Evolutionary conservation across 2,888 invertebrate genomes (phyloP), one percentile per base, ranked within the genome.

Genomic region (Himalopsyche japonica): DNA sequence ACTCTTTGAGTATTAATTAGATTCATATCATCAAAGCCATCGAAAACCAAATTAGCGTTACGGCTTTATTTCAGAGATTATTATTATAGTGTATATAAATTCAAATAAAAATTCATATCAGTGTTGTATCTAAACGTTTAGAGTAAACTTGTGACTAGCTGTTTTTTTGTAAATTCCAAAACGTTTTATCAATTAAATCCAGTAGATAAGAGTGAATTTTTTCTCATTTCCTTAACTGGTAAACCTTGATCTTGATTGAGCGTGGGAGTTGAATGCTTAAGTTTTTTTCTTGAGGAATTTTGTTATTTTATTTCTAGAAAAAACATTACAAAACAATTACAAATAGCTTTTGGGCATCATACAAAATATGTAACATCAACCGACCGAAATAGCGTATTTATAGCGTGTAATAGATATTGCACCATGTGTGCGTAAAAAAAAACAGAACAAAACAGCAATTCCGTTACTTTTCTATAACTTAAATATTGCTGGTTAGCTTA

Each of bases 181-280:
- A 43, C 82, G 57, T 82, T 82, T 82, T 82, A 77, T 82, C 79
- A 82, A 82, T 82, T 82, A 82, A 79, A 48, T 37, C 30, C 57
- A 15, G 34, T 37, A 82, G 82, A 82, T 82, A 82, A 82, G 78
- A 48, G 24, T 32, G 76, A 27, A 48, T 82, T 82, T 82, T 82
- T 34, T 70, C 70, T 27, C 70, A 30, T 70, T 70, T 70, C 70
- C 70, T 30, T 70, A 70, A 70, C 70, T 70, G 30, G 15, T 15
- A 20, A 70, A 15, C 20, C 30, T 30, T 70, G 27, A 70, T 70
- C 70, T 70, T 70, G 70, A 70, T 70, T 0, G 30, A 70, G 24
- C 70, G 70, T 70, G 70, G 70, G 70, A 70, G 70, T 70, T 15
- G 70, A 70, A 70, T 24, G n/a, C 10, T 24, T 64, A 7, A 10